Conservation (phyloP, 2,113 vertebrate genomes). For the Peromyscus californicus region DNA sequence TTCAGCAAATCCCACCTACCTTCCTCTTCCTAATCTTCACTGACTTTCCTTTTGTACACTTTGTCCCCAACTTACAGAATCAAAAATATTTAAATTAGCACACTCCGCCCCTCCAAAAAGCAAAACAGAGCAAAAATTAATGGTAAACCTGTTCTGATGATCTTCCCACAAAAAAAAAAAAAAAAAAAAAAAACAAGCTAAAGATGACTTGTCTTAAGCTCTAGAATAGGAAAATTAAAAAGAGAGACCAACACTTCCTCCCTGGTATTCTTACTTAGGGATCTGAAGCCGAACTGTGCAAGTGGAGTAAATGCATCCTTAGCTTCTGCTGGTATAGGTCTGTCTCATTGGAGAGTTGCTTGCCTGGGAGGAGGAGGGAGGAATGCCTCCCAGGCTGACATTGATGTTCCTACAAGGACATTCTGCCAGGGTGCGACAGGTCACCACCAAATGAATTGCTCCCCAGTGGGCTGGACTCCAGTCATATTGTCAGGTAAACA, state of each 20-base stretch:
- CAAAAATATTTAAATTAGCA: neutral
- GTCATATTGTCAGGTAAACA: slow-evolving; percentile 78
- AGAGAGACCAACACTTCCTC: neutral
- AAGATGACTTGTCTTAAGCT: neutral
- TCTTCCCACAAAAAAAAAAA: neutral
- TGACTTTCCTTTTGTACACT: slow-evolving; percentile 48
- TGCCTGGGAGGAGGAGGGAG: neutral
- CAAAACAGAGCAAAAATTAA: neutral
- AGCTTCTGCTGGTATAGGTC: neutral
- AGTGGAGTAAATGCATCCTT: neutral
- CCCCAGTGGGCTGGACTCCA: slow-evolving; percentile 71
- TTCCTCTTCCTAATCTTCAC: slow-evolving; percentile 24
- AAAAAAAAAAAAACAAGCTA: slow-evolving; percentile 45
- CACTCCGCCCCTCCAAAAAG: rapidly evolving
- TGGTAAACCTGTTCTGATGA: neutral
- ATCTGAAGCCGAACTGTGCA: rapidly evolving
- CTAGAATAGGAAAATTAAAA: neutral
- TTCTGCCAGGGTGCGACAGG: slow-evolving; percentile 71
- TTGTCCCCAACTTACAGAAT: neutral
- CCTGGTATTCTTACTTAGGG: rapidly evolving
- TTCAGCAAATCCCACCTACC: slow-evolving; percentile 38
- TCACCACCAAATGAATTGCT: slow-evolving; percentile 81
- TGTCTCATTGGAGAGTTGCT: neutral
- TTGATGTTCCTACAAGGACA: slow-evolving; percentile 77
- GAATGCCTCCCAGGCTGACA: slow-evolving; percentile 60